Conservation (phyloP, 2,888 invertebrate genomes). For the Mamestra brassicae region DNA sequence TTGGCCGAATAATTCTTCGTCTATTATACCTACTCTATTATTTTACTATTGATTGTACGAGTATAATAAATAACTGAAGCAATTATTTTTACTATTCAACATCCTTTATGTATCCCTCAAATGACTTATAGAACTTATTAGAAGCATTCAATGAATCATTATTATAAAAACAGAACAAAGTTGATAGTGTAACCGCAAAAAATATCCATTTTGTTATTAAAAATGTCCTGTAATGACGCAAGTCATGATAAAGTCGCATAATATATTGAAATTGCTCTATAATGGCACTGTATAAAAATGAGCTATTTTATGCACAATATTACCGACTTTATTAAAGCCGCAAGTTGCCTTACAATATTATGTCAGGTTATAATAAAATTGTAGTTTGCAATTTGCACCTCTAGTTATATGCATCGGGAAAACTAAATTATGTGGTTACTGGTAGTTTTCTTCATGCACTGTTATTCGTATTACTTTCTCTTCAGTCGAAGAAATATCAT, state of each 20-base stretch:
- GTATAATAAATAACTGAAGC: neutral
- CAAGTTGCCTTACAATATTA: neutral
- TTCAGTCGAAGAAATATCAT: neutral
- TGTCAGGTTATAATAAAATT: neutral
- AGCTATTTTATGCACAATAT: conserved; percentile 30
- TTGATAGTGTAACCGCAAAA: conserved; percentile 54
- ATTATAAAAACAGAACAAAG: conserved; percentile 33
- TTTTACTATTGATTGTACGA: neutral
- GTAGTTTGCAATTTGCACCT: conserved; percentile 41
- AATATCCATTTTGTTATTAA: conserved; percentile 54
- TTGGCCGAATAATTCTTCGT: conserved; percentile 17
- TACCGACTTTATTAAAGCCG: conserved; percentile 10
- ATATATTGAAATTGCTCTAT: conserved; percentile 42
- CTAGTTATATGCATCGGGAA: neutral
- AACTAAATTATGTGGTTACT: conserved; percentile 9
- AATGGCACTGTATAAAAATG: conserved; percentile 46
- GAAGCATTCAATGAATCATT: conserved; percentile 46
- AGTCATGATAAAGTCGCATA: conserved; percentile 44
- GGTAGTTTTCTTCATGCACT: neutral
- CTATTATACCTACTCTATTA: neutral
- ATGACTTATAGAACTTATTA: conserved; percentile 20
- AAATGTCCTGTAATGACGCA: conserved; percentile 54
- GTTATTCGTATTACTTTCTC: conserved; percentile 11
- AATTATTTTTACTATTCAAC: conserved; percentile 3
- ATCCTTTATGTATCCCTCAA: conserved; percentile 17